phyloP scores from a whole-genome alignment of 1,140 invertebrate species.

The Varroa destructor region DNA sequence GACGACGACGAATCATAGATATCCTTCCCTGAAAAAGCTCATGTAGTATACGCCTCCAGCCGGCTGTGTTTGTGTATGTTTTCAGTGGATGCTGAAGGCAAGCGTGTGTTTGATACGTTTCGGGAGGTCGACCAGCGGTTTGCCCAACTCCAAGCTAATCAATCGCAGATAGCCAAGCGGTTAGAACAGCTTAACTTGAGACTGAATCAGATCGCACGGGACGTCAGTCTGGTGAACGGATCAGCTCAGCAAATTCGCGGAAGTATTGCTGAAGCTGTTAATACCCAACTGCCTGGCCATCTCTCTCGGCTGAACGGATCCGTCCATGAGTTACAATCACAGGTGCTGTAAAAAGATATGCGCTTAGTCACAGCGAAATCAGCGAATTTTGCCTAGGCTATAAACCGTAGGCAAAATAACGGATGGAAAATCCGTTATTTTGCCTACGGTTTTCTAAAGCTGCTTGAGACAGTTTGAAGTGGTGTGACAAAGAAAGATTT shows the following conservation, averaged over 20 bases:
- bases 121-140: constrained; percentile 5
- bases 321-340: neutral
- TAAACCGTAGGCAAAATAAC: too few species aligned
- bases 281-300: constrained; percentile 11
- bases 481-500: too few species aligned
- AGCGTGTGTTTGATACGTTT: neutral
- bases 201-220: neutral
- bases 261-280: neutral
- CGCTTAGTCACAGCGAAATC: too few species aligned
- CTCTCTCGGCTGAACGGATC: neutral
- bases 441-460: too few species aligned
- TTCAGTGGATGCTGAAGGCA: constrained; percentile 13
- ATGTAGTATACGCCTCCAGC: too few species aligned
- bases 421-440: too few species aligned
- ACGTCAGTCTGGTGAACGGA: neutral
- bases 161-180: neutral
- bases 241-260: constrained; percentile 3
- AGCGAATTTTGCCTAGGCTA: too few species aligned
- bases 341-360: too few species aligned
- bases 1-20: too few species aligned
- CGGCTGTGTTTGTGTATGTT: neutral
- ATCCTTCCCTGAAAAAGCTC: too few species aligned
- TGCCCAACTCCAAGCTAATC: constrained; percentile 1
- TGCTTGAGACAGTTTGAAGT: too few species aligned
- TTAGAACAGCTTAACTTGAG: neutral